These are phyloP conservation scores for Diarsia rubi DNA, from an alignment of 2,888 invertebrate genomes.

Conservation along the genomic window DNA sequence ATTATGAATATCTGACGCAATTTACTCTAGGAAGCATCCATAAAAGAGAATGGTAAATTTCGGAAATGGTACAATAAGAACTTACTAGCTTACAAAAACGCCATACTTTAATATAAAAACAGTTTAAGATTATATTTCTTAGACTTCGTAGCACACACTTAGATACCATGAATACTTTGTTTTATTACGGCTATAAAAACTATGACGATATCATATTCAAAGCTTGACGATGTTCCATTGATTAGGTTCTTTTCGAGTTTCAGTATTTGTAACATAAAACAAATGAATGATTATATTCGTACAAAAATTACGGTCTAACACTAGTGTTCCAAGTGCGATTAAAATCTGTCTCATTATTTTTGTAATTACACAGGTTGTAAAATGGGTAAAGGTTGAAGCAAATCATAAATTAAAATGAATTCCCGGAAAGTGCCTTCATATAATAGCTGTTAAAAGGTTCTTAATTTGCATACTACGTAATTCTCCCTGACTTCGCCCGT, in stretches of 20 bases:
- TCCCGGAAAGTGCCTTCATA: background rate
- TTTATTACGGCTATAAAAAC: conserved; percentile 12
- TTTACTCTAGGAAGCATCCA: conserved; percentile 18
- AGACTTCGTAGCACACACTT: background rate
- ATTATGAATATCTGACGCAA: conserved; percentile 49
- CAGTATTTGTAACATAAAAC: too few relatives aligned
- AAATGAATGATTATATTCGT: too few relatives aligned
- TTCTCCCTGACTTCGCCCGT: background rate
- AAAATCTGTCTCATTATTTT: conserved; percentile 12
- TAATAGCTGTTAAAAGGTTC: background rate
- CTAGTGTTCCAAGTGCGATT: conserved; percentile 2
- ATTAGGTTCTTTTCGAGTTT: background rate
- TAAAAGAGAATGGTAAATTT: conserved; percentile 21
- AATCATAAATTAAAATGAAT: conserved; percentile 16
- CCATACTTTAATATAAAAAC: background rate
- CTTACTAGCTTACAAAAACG: background rate
- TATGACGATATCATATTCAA: background rate
- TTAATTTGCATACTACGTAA: background rate
- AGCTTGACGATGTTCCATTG: background rate
- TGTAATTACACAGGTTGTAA: background rate
- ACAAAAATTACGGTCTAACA: too few relatives aligned
- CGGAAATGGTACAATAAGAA: conserved; percentile 1
- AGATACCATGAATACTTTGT: background rate
- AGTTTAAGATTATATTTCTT: background rate
- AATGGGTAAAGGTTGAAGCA: background rate